Base-by-base conservation (phyloP, 2,113 vertebrate genomes). In the Periophthalmus modestus region DNA sequence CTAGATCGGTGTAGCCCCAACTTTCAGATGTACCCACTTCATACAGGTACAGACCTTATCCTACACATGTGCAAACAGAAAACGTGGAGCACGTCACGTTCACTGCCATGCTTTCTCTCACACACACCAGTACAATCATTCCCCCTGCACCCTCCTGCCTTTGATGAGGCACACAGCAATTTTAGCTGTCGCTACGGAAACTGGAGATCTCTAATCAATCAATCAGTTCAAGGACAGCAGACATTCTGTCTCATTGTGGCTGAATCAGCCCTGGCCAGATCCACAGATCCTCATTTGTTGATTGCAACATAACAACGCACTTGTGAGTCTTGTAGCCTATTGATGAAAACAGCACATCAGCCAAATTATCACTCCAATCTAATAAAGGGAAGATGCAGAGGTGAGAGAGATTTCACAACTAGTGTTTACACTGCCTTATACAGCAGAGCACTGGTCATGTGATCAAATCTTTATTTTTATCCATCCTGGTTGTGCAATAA, bases 131-230 rank as follows among this genome's bases (percentile, higher is more conserved):
- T 10, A 75, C 75, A 66, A 15, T 46, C 57, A 66, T 69, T 72
- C 73, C 46, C 71, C 54, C 50, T n/a, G 73, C 74, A 9, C 28
- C 72, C 62, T 74, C 48, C 70, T 61, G 82, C 39, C 80, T 88
- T 84, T 86, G 84, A 90, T 89, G 86, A 89, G 82, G 84, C 71
- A 72, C 78, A 82, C 83, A 86, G 82, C 82, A 87, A 88, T 88
- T 92, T 88, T 74, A 87, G 80, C 85, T 66, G 78, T 91, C 85
- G 5, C 71, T 72, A 81, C 75, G 65, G 80, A 83, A 89, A 92
- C 86, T 62, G 72, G 78, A 90, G 70, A 82, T 87, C 75, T 79
- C 84, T 84, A 89, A 90, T 85, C 86, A 88, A 88, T 87, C 82
- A 77, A 66, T 83, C 80, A 81, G 61, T 50, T 80, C 71, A 85